Base-by-base conservation (phyloP, 2,113 vertebrate species). In the Ciconia boyciana region DNA sequence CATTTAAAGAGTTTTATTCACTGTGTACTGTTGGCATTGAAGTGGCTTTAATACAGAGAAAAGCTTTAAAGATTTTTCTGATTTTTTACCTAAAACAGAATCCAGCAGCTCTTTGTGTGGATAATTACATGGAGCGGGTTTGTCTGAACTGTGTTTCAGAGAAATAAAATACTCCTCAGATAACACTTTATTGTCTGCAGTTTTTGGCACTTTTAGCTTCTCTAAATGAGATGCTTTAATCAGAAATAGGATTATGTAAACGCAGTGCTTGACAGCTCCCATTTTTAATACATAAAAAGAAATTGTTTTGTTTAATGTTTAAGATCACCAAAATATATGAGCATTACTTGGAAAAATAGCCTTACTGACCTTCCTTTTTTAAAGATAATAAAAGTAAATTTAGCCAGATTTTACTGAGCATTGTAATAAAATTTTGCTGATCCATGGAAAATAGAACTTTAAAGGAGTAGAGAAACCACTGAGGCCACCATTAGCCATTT, bases 151-250 rank as follows among this genome's bases (percentile, higher is more conserved):
- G 21, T 41, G 18, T 85, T 91, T 92, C 89, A 93, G 64, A 58
- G 86, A 92, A 92, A 92, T 80, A 93, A 93, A 92, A 52, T 81
- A 54, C 14, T 74, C 62, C 49, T 81, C 74, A 80, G 74, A 88
- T 79, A 85, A 65, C 16, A 46, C 24, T 83, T 83, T 61, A 54
- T 77, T 85, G 43, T 82, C 84, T 89, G 36, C 69, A 46, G 36
- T 16, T 90, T 79, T 77, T 25, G 64, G 68, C 60, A 78, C 4
- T 77, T 93, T 52, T n/a, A 76, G 34, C 48, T 89, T 92, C 74
- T 92, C 29, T 54, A 62, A 89, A 54, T 78, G 51, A 95, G 72
- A 61, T 39, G 14, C 20, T 96, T 95, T 89, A 93, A 94, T 95
- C 92, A 93, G 60, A 82, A 90, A 82, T 46, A 79, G 55, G 55